Conservation (phyloP, 2,888 invertebrate species). For the Luffia ferchaultella region DNA sequence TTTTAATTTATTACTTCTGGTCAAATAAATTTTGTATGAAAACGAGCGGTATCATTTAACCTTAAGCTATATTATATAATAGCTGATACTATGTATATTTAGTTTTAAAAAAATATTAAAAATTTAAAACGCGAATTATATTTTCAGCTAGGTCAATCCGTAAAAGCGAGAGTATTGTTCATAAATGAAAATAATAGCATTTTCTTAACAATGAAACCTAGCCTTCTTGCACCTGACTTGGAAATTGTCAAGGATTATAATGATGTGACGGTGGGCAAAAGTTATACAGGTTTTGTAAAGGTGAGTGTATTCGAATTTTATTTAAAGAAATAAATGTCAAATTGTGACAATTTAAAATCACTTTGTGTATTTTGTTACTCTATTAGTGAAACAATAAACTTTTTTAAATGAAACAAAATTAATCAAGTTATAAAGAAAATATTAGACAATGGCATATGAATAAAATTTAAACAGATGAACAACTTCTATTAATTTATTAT, state of each 20-base stretch:
- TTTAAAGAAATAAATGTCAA: too few relatives aligned
- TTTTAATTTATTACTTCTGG: too few relatives aligned
- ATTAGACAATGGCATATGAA: too few relatives aligned
- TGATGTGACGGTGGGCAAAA: slow-evolving; percentile 53
- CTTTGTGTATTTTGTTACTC: too few relatives aligned
- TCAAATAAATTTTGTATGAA: too few relatives aligned
- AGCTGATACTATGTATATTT: background rate
- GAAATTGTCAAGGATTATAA: slow-evolving; percentile 56
- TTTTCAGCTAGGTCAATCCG: slow-evolving; percentile 53
- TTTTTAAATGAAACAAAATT: background rate
- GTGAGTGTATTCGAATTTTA: slow-evolving; percentile 25
- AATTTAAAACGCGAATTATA: background rate
- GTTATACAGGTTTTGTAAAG: slow-evolving; percentile 65
- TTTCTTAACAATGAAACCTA: slow-evolving; percentile 71
- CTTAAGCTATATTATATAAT: background rate
- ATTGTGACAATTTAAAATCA: too few relatives aligned
- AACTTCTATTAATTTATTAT: too few relatives aligned
- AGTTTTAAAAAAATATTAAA: background rate
- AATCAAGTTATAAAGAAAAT: background rate
- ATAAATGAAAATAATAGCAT: slow-evolving; percentile 54
- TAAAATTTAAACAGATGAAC: too few relatives aligned
- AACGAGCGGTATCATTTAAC: too few relatives aligned
- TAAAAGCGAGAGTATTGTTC: slow-evolving; percentile 68
- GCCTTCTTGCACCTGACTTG: slow-evolving; percentile 64
- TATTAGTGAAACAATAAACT: background rate